A percentile compares a stretch with the other conserved stretches of the same genome.
Evolutionary conservation across 2,113 vertebrate species (phyloP).

Genomic region (Vicugna pacos): DNA sequence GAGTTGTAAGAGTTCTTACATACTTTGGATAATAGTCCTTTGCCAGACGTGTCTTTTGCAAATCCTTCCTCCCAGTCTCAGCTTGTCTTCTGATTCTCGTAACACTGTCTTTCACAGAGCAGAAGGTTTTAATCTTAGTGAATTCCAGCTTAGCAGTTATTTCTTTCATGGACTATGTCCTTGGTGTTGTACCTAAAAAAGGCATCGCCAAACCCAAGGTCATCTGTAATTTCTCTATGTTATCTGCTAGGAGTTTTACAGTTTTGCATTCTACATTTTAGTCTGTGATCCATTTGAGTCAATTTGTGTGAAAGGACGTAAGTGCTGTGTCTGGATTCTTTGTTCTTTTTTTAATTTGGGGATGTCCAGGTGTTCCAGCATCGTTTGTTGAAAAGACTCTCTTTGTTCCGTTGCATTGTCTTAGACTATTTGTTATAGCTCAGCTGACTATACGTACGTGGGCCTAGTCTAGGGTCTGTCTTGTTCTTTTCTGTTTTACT

Average conservation of each 20-base stretch:
- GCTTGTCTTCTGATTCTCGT: neutral
- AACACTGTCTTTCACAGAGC: neutral
- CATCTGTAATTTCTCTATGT: neutral
- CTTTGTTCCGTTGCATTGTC: neutral
- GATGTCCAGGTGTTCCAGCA: neutral
- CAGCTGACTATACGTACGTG: no score
- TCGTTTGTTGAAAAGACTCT: neutral
- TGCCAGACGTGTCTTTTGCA: neutral
- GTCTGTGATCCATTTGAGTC: neutral
- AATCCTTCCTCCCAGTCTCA: neutral
- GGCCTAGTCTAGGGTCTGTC: neutral
- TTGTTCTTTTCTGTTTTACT: neutral
- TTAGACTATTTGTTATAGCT: neutral
- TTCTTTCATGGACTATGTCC: neutral
- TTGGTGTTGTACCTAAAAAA: neutral
- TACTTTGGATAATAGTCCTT: neutral
- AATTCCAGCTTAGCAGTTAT: neutral
- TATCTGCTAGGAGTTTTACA: neutral
- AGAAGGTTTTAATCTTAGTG: neutral
- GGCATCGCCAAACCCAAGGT: neutral
- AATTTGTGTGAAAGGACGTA: neutral
- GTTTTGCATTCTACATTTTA: neutral
- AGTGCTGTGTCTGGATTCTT: neutral
- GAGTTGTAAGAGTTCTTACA: neutral
- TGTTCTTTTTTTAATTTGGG: neutral